Evolutionary conservation across 2,113 vertebrate genomes (phyloP).

Genomic region (Lepisosteus oculatus): DNA sequence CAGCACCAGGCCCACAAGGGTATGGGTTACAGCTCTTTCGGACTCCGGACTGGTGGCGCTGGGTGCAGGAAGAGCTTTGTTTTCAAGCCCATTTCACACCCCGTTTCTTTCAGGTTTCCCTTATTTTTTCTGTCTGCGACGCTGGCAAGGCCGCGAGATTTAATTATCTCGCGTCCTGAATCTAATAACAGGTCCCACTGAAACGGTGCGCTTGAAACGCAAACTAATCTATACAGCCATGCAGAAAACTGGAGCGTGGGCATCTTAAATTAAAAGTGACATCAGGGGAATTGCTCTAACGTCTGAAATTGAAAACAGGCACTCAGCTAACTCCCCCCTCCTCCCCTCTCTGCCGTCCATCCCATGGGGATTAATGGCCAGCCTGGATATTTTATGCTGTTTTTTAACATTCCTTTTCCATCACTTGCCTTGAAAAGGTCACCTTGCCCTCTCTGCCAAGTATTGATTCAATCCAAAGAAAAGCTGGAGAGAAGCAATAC

Average conservation of each 20-base stretch:
- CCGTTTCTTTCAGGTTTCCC: not conserved
- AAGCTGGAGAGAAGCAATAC: conserved; percentile 19
- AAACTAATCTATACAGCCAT: conserved; percentile 14
- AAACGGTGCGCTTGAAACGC: conserved; percentile 10
- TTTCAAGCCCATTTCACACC: too few species aligned
- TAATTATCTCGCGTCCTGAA: conserved; percentile 39
- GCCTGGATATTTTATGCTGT: conserved; percentile 36
- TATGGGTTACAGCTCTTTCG: too few species aligned
- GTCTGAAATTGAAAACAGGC: conserved; percentile 16
- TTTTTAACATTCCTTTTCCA: conserved; percentile 41
- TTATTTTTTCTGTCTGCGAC: conserved; percentile 24
- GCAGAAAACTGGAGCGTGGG: conserved; percentile 10
- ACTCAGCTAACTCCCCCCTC: not conserved
- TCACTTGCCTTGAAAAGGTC: conserved; percentile 31
- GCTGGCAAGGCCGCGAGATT: conserved; percentile 32
- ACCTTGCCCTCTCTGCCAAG: conserved; percentile 18
- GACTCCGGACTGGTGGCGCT: too few species aligned
- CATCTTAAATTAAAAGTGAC: conserved; percentile 39
- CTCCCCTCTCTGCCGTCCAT: not conserved
- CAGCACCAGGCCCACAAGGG: too few species aligned
- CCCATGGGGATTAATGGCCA: conserved; percentile 12
- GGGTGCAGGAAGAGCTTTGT: too few species aligned
- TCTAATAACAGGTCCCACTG: conserved; percentile 37
- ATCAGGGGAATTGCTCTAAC: conserved; percentile 39
- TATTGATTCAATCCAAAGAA: conserved; percentile 37